Conservation (phyloP, 2,797 vertebrate species). For the Astyanax mexicanus region DNA sequence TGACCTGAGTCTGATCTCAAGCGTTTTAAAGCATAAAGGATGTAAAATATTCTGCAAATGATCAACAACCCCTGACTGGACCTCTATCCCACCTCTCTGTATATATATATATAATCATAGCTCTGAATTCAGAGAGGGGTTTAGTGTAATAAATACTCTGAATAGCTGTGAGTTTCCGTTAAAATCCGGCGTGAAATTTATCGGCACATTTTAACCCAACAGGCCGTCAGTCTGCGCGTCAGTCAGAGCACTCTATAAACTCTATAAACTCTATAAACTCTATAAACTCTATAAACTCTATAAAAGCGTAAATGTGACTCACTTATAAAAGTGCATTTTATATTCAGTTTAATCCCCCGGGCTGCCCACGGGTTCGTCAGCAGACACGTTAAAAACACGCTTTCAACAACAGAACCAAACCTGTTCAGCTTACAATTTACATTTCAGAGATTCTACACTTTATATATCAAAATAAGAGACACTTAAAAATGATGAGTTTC, state of each 20-base stretch:
- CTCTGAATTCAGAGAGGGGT: not conserved
- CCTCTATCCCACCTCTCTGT: too few relatives aligned
- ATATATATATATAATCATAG: not conserved
- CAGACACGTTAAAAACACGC: not conserved
- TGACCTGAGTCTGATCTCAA: too few relatives aligned
- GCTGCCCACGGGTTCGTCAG: not conserved
- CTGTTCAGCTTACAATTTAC: not conserved
- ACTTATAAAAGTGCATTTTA: not conserved
- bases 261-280: too few relatives aligned
- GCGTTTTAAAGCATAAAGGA: too few relatives aligned
- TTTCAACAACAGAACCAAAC: not conserved
- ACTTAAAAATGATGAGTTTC: too few relatives aligned
- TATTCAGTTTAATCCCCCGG: not conserved
- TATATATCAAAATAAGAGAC: too few relatives aligned
- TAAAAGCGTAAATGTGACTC: not conserved
- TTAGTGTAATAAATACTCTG: not conserved
- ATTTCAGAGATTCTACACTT: not conserved
- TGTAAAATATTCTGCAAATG: too few relatives aligned
- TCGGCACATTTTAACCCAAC: constrained; percentile 13
- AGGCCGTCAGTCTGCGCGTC: constrained; percentile 26
- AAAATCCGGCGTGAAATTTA: constrained; percentile 1
- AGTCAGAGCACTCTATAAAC: not conserved
- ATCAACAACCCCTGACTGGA: too few relatives aligned
- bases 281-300: too few relatives aligned
- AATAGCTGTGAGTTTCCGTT: constrained; percentile 14